These are phyloP conservation scores for Atta texana DNA, from an alignment of 1,140 invertebrate genomes.

Conservation along the genomic window DNA sequence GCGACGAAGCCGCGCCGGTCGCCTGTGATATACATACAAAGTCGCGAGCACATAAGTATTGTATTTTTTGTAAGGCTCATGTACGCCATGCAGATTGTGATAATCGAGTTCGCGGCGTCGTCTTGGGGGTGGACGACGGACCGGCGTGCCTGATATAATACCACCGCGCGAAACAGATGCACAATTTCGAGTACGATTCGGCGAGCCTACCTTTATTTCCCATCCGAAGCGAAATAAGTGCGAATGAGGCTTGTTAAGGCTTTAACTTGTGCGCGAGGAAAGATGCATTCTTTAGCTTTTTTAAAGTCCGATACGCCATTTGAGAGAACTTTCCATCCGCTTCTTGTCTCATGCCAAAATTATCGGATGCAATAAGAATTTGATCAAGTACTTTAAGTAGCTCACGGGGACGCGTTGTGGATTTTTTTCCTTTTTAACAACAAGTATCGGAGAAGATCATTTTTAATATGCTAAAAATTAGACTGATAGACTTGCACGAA, in stretches of 20 bases:
- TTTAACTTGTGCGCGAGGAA: neutral
- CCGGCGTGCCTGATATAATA: constrained; percentile 59
- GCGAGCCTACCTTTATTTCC: constrained; percentile 11
- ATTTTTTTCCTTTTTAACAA: neutral
- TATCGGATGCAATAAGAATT: constrained; percentile 7
- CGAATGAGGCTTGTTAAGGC: constrained; percentile 19
- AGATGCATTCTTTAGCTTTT: neutral
- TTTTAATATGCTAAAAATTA: constrained; percentile 25
- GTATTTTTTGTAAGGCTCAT: constrained; percentile 86
- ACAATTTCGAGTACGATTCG: constrained; percentile 12
- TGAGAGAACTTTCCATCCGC: neutral
- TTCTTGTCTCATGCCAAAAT: constrained; percentile 1
- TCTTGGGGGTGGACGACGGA: constrained; percentile 76
- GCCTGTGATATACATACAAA: constrained; percentile 73
- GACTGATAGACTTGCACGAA: constrained; percentile 3
- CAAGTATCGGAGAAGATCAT: neutral
- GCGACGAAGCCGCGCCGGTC: constrained; percentile 53
- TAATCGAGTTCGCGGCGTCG: constrained; percentile 83
- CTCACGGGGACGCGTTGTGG: neutral
- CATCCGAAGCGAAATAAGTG: constrained; percentile 1
- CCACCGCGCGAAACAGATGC: neutral
- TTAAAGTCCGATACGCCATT: neutral
- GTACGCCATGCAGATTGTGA: constrained; percentile 84
- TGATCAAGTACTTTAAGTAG: neutral
- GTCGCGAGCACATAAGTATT: constrained; percentile 81